Conservation (phyloP, 2,113 vertebrate species). For the Sinocyclocheilus anophthalmus region DNA sequence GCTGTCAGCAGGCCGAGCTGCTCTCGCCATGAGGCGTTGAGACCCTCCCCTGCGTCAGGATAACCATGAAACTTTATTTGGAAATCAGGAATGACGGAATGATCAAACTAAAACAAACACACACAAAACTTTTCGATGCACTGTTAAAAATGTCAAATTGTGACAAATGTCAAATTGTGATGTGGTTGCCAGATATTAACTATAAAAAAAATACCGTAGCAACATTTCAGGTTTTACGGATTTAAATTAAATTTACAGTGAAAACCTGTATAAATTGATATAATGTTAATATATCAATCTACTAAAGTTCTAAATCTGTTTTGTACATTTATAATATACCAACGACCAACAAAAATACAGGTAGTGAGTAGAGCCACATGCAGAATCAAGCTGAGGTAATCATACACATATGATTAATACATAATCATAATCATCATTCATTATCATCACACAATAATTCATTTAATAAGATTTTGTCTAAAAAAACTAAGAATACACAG, state of each 20-base stretch:
- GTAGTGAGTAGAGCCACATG: too few relatives aligned
- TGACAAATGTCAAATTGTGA: not conserved
- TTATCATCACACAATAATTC: too few relatives aligned
- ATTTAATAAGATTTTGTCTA: too few relatives aligned
- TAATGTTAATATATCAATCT: not conserved
- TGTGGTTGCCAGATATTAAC: too few relatives aligned
- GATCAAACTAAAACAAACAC: not conserved
- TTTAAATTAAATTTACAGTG: too few relatives aligned
- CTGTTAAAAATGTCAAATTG: not conserved
- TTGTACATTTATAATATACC: not conserved
- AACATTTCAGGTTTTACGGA: too few relatives aligned
- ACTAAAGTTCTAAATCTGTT: not conserved
- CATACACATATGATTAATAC: not conserved
- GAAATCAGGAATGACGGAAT: not conserved
- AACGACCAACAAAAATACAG: not conserved
- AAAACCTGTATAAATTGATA: not conserved
- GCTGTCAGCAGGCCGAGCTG: conserved; percentile 29
- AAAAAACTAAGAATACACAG: not conserved
- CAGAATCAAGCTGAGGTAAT: not conserved
- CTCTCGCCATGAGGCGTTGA: conserved; percentile 5
- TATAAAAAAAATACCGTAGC: too few relatives aligned
- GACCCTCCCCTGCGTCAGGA: conserved; percentile 18
- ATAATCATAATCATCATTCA: too few relatives aligned
- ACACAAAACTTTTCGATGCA: not conserved
- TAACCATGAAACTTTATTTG: conserved; percentile 24